A percentile compares a stretch with the other conserved stretches of the same genome.
Evolutionary conservation across 1,140 invertebrate species (phyloP).

Genomic region (Ditylenchus dipsaci): DNA sequence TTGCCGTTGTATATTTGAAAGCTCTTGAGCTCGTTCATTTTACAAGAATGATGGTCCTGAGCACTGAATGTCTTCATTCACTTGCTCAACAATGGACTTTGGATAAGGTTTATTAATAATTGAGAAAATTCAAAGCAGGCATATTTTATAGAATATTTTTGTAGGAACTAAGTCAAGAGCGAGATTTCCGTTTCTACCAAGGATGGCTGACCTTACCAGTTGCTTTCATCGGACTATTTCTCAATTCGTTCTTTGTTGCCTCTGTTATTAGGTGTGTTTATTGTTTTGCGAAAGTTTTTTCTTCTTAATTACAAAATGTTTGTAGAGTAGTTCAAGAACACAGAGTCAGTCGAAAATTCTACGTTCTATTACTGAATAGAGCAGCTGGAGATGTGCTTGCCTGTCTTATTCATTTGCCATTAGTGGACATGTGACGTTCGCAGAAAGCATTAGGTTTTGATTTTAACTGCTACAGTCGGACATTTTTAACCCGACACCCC

Average conservation of each 20-base stretch:
- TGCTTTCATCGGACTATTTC: slow-evolving; percentile 30
- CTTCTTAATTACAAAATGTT: neutral
- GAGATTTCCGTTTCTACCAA: slow-evolving; percentile 30
- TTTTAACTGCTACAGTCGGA: no score
- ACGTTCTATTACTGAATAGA: slow-evolving; percentile 48
- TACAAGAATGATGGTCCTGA: no score
- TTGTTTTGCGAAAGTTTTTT: neutral
- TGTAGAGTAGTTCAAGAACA: slow-evolving; percentile 44
- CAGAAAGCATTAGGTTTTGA: neutral
- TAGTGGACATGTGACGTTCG: slow-evolving; percentile 29
- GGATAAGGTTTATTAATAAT: no score
- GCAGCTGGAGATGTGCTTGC: slow-evolving; percentile 44
- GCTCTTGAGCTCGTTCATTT: no score
- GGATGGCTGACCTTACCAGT: slow-evolving; percentile 45
- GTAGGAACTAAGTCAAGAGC: no score
- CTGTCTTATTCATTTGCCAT: slow-evolving; percentile 31
- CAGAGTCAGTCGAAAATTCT: slow-evolving; percentile 47
- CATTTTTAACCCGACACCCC: no score
- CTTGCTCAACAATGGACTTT: no score
- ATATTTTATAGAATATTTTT: no score
- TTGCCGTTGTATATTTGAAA: no score
- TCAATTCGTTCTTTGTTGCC: slow-evolving; percentile 39
- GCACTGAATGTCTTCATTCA: no score
- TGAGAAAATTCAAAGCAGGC: no score
- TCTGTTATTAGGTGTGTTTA: slow-evolving; percentile 10